Percentiles rank a stretch among this genome's conserved stretches.
Conservation (phyloP, 1,140 invertebrate species). For the Drosophila auraria region DNA sequence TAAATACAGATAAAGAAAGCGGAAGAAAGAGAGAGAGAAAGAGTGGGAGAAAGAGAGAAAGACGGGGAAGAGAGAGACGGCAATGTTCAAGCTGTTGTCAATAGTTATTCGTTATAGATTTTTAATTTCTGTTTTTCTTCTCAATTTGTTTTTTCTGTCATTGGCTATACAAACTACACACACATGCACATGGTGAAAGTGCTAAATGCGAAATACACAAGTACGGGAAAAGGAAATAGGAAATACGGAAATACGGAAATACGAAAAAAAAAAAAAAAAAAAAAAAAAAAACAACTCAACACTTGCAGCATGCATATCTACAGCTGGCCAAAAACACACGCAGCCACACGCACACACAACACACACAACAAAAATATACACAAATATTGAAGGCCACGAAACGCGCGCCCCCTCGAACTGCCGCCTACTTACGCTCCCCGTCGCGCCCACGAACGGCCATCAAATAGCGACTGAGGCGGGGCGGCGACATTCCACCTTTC, state of each 20-base stretch:
- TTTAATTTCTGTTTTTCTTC: background rate
- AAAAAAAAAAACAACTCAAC: constrained; percentile 1
- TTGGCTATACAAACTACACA: constrained; percentile 23
- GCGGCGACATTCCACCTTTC: constrained; percentile 54
- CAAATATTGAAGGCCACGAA: constrained; percentile 35
- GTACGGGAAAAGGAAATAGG: background rate
- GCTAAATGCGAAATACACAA: constrained; percentile 9
- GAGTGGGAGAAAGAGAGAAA: constrained; percentile 19
- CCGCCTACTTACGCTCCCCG: constrained; percentile 55
- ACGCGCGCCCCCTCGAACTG: constrained; percentile 4
- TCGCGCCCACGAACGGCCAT: constrained; percentile 64
- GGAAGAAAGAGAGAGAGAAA: constrained; percentile 7
- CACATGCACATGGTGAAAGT: constrained; percentile 28
- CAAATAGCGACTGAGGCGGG: constrained; percentile 64
- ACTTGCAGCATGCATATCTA: constrained; percentile 45
- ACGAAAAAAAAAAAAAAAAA: background rate
- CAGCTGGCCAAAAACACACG: constrained; percentile 11
- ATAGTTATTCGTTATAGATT: constrained; percentile 27
- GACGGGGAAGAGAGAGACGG: constrained; percentile 26
- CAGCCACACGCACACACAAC: constrained; percentile 4
- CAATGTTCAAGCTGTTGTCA: constrained; percentile 40
- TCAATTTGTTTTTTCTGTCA: constrained; percentile 11
- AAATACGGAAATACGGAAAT: background rate
- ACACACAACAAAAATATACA: background rate
- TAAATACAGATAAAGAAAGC: constrained; percentile 4